A percentile compares a stretch with the other conserved stretches of the same genome.
phyloP scores from a whole-genome alignment of 2,797 vertebrate species.

The Etheostoma nigrum region DNA sequence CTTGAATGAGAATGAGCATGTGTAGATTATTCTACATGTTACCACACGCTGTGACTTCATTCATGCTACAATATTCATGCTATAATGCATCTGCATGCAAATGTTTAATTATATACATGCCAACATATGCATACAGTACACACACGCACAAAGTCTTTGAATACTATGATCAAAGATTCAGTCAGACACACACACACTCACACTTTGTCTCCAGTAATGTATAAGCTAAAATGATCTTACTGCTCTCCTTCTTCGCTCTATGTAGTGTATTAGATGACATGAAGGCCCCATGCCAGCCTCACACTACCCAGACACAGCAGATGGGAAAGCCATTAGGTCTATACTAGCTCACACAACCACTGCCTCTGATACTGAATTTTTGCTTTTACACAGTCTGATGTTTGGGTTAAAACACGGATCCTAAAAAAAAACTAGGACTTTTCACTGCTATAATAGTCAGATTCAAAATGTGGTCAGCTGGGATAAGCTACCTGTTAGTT shows the following conservation, averaged over 20 bases:
- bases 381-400: constrained; percentile 38
- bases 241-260: constrained; percentile 27
- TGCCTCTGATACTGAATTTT: constrained; percentile 19
- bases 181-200: constrained; percentile 10
- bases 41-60: constrained; percentile 43
- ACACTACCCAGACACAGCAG: constrained; percentile 47
- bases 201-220: constrained; percentile 27
- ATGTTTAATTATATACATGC: constrained; percentile 3
- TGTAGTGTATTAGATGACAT: constrained; percentile 64
- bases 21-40: constrained; percentile 41
- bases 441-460: neutral
- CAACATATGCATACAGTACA: neutral
- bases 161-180: constrained; percentile 1
- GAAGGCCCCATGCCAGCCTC: constrained; percentile 10
- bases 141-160: neutral
- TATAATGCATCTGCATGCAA: constrained; percentile 35
- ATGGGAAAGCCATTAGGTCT: constrained; percentile 61
- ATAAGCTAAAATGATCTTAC: constrained; percentile 47
- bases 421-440: constrained; percentile 38
- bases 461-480: constrained; percentile 2
- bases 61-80: constrained; percentile 17
- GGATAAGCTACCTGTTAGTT: neutral
- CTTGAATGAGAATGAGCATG: constrained; percentile 22
- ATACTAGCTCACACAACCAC: constrained; percentile 24
- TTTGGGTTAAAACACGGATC: constrained; percentile 27